Base-by-base conservation (phyloP, 2,888 invertebrate species). In the Pheosia gnoma region DNA sequence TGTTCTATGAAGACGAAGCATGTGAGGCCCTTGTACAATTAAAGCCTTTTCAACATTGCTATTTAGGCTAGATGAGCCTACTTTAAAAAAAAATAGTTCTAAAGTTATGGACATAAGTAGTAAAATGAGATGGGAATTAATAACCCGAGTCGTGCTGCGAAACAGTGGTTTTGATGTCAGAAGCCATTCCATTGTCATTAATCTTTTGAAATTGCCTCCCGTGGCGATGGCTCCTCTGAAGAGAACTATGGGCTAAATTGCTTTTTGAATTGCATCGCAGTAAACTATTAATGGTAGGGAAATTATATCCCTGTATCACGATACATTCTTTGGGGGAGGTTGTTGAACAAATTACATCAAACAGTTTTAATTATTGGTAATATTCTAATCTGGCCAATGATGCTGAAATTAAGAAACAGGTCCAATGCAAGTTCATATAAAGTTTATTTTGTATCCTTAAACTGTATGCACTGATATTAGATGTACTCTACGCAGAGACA, bases 121-220 rank as follows among this genome's bases (percentile, higher is more conserved):
- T 66, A 25, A 65, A 73, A 76, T 64, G 62, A 57, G 64, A 61
- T 39, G 58, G 54, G 62, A 66, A 76, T 70, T 66, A 68, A 71
- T 71, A 67, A 65, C 63, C 60, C 66, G 67, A 76, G 65, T 64
- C 65, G 66, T 66, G 63, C 71, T 71, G 65, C 68, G 66, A 75
- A 75, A 79, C 77, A 75, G 68, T 75, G 72, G 74, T 73, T 77
- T 63, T 66, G 69, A 79, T 79, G 75, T 77, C 78, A 74, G 60
- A 68, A 73, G 69, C 78, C 68, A 72, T 78, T 74, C 67, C 36
- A 69, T 68, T 68, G 74, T 72, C 79, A 77, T 75, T 72, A 75
- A 75, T 75, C 83, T 82, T 80, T 75, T 72, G 76, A 76, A 76
- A 83, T 78, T 77, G 75, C 79, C 66, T 65, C 49, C 59, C 43